Evolutionary conservation across 2,888 invertebrate species (phyloP).

Genomic region (Drosophila flavopinicola): DNA sequence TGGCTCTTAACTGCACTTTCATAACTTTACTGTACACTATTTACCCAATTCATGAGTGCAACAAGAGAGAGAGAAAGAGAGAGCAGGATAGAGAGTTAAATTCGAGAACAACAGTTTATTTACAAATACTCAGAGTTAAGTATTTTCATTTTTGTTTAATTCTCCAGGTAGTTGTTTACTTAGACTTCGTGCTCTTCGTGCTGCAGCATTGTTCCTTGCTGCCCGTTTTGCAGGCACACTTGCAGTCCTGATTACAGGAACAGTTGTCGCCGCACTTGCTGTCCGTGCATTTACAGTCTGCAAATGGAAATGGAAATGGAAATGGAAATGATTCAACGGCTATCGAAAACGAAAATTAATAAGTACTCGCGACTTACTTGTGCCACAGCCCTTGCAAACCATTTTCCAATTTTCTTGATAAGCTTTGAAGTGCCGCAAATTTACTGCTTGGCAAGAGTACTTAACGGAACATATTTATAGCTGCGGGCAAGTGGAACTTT

Average conservation of each 20-base stretch:
- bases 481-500: constrained; percentile 20
- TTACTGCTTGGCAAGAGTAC: constrained; percentile 7
- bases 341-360: neutral
- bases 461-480: constrained; percentile 55
- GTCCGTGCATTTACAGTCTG: constrained; percentile 70
- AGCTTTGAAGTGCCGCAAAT: constrained; percentile 13
- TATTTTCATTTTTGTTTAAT: neutral
- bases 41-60: too few relatives aligned
- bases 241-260: constrained; percentile 65
- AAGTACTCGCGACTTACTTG: constrained; percentile 54
- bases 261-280: constrained; percentile 73
- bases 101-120: constrained; percentile 2
- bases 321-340: neutral
- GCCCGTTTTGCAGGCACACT: constrained; percentile 70
- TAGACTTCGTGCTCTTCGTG: constrained; percentile 48
- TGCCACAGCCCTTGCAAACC: constrained; percentile 72
- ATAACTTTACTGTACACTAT: too few relatives aligned
- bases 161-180: constrained; percentile 9
- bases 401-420: constrained; percentile 39
- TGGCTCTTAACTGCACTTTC: too few relatives aligned
- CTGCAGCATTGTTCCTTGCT: constrained; percentile 71
- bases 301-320: neutral
- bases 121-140: neutral
- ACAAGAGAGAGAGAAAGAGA: too few relatives aligned
- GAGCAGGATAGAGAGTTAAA: too few relatives aligned